These are phyloP conservation scores for Dendrocincla fuliginosa DNA, from an alignment of 2,797 vertebrate genomes.

Conservation along the genomic window DNA sequence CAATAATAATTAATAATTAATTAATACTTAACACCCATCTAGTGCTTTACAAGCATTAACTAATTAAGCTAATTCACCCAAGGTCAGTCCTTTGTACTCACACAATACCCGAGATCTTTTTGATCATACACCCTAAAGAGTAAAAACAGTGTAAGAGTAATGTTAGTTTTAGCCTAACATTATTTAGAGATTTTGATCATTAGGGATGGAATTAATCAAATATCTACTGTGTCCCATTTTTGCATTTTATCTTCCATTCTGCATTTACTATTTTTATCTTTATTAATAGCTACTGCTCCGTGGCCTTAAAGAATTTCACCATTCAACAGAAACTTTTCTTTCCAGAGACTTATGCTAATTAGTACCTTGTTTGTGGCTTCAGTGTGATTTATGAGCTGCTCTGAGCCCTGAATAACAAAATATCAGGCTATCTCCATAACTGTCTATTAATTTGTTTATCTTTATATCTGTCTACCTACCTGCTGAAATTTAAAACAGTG, in stretches of 20 bases:
- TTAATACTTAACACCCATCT: constrained; percentile 63
- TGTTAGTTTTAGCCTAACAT: constrained; percentile 58
- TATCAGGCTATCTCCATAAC: constrained; percentile 70
- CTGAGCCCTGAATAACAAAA: constrained; percentile 62
- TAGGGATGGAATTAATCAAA: constrained; percentile 66
- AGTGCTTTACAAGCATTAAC: constrained; percentile 68
- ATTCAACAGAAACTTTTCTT: constrained; percentile 73
- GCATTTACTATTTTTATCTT: constrained; percentile 63
- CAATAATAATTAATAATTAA: constrained; percentile 69
- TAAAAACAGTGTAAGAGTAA: constrained; percentile 61
- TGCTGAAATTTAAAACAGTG: constrained; percentile 76
- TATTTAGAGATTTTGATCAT: constrained; percentile 70
- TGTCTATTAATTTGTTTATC: constrained; percentile 81
- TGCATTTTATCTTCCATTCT: constrained; percentile 51
- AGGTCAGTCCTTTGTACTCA: constrained; percentile 67
- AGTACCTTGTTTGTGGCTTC: constrained; percentile 61
- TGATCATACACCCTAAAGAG: constrained; percentile 68
- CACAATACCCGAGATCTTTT: constrained; percentile 64
- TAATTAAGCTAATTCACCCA: constrained; percentile 74
- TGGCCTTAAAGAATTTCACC: constrained; percentile 65
- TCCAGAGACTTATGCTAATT: constrained; percentile 70
- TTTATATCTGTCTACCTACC: constrained; percentile 78
- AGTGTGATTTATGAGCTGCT: constrained; percentile 69
- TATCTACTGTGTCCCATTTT: constrained; percentile 60
- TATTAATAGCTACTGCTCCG: constrained; percentile 67